A percentile compares a stretch with the other conserved stretches of the same genome.
Evolutionary conservation across 2,888 invertebrate genomes (phyloP).

Genomic region (Clostera curtula): DNA sequence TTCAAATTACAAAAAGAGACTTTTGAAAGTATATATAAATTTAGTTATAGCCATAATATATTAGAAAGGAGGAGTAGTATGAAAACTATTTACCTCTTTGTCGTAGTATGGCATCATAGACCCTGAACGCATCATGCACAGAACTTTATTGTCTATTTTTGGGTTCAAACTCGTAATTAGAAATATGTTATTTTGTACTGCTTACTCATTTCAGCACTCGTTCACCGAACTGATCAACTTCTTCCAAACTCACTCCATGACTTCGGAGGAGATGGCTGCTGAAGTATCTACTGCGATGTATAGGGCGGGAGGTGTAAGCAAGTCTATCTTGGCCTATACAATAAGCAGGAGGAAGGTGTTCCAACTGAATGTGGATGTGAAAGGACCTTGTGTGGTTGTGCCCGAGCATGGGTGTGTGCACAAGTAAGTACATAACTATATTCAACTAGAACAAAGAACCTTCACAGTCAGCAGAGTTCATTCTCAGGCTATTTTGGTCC

Average conservation of each 20-base stretch:
- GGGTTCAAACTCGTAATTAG: too few species aligned
- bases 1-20: background rate
- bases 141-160: too few species aligned
- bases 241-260: slow-evolving; percentile 75
- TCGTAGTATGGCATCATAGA: too few species aligned
- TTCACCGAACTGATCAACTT: slow-evolving; percentile 82
- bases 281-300: slow-evolving; percentile 36
- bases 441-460: too few species aligned
- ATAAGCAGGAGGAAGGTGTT: slow-evolving; percentile 73
- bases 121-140: too few species aligned
- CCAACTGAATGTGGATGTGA: slow-evolving; percentile 82
- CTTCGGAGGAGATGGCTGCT: slow-evolving; percentile 51
- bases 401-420: slow-evolving; percentile 83
- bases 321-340: slow-evolving; percentile 67
- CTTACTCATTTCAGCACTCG: slow-evolving; percentile 76
- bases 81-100: too few species aligned
- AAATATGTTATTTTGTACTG: slow-evolving; percentile 1
- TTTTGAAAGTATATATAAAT: too few species aligned
- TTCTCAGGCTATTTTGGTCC: too few species aligned
- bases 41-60: too few species aligned
- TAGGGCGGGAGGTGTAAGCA: slow-evolving; percentile 48
- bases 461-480: too few species aligned
- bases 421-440: slow-evolving; percentile 72
- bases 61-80: too few species aligned
- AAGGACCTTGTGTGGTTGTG: slow-evolving; percentile 83